Evolutionary conservation across 2,113 vertebrate species (phyloP), one percentile per base, ranked within the genome.

Genomic region (Oryzias woworae): DNA sequence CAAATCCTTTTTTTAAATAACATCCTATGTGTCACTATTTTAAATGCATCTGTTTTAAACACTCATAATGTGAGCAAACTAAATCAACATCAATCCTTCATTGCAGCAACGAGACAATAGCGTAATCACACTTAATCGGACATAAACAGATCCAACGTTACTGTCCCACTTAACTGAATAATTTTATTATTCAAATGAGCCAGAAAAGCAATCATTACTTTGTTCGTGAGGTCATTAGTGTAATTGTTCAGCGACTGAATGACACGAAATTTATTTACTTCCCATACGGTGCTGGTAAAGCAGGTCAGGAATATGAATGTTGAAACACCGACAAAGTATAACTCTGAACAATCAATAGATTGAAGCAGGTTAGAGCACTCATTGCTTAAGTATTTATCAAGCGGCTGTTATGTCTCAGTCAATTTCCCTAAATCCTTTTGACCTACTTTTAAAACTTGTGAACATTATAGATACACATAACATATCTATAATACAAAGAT

Each of bases 181-280:
- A 84, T 57, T 66, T 70, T 42, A 85, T 81, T 77, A 85, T 86
- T 78, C 66, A 83, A 83, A 86, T 83, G 66, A 82, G 66, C 58
- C 68, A 61, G 55, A 78, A 74, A 80, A 72, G 69, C 75, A 79
- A 82, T 83, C 62, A 72, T 78, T 75, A 68, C 73, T 82, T 77
- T 66, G 41, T 64, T 67, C 42, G 53, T 62, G 52, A 52, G 43
- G 23, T 52, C 57, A 69, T 84, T 71, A 75, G 68, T 63, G 75
- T 83, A 82, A 83, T 71, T 73, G 80, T 76, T 80, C 7, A 64
- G 28, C 7, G 46, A 58, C 66, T 52, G 50, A 44, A 67, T 57
- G 36, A 75, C 68, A 75, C 62, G 53, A 55, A 80, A 75, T 78
- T 55, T 57, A 72, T 85, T 86, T 73, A 74, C 61, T 73, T 66